Conservation (phyloP, 2,797 vertebrate genomes). For the Petrocephalus schoutedeni region DNA sequence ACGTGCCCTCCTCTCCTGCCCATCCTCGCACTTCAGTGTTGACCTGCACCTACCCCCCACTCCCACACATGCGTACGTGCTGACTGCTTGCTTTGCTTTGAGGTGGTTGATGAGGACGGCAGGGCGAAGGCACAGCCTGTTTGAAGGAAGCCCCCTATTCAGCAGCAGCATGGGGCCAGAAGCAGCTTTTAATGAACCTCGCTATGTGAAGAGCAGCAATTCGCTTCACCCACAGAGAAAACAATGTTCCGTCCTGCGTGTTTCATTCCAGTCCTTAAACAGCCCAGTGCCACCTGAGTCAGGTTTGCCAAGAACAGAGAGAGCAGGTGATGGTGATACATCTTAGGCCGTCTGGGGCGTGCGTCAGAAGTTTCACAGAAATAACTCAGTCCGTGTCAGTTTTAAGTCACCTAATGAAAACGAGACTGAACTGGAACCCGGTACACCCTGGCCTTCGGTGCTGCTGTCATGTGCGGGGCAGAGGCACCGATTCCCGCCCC, state of each 20-base stretch:
- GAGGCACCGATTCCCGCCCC: neutral
- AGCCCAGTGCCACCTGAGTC: neutral
- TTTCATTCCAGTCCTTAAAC: neutral
- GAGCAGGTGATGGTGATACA: neutral
- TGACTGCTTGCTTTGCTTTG: conserved; percentile 13
- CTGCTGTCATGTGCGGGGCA: neutral
- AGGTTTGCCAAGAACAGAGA: conserved; percentile 5
- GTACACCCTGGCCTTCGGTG: neutral
- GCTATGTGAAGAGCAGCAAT: conserved; percentile 28
- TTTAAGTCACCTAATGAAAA: conserved; percentile 17
- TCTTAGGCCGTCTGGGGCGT: neutral
- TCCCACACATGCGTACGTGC: neutral
- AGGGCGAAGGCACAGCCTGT: neutral
- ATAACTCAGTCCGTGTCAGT: neutral
- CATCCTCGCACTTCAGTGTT: conserved; percentile 25
- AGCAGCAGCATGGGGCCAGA: neutral
- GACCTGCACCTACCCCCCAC: neutral
- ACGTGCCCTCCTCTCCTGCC: conserved; percentile 58
- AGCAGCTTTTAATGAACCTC: conserved; percentile 21
- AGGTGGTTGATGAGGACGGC: conserved; percentile 19
- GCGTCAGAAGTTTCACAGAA: conserved; percentile 6
- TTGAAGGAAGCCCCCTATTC: neutral
- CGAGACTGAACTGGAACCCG: neutral
- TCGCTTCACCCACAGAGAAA: conserved; percentile 18
- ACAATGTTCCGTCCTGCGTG: neutral